A percentile compares a stretch with the other conserved stretches of the same genome.
phyloP scores from a whole-genome alignment of 2,113 vertebrate species.

The Saimiri boliviensis region DNA sequence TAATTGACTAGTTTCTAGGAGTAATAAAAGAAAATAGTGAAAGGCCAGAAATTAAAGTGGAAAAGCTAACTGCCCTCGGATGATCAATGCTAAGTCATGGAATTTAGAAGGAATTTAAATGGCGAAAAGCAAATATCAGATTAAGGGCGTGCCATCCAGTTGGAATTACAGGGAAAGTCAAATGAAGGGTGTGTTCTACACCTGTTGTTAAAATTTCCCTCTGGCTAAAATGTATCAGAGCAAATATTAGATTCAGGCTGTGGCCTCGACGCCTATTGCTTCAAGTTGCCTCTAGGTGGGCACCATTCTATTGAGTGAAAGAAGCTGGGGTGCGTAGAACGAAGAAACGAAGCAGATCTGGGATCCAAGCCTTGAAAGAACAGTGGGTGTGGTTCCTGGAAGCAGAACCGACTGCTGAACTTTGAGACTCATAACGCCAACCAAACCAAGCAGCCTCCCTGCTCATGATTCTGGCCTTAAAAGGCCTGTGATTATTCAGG shows the following conservation, averaged over 20 bases:
- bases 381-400: neutral
- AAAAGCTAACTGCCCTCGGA: neutral
- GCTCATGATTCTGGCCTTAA: neutral
- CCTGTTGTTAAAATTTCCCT: neutral
- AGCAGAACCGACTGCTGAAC: neutral
- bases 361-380: neutral
- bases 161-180: neutral
- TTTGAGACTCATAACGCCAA: neutral
- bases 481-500: neutral
- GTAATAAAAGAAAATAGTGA: neutral
- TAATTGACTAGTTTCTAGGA: neutral
- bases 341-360: neutral
- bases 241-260: neutral
- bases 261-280: neutral
- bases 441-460: neutral
- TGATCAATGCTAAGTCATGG: neutral
- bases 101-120: neutral
- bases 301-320: rapidly evolving
- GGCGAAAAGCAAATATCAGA: too few species aligned
- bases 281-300: too few species aligned
- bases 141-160: neutral
- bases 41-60: neutral
- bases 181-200: rapidly evolving
- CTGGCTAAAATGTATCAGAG: neutral
- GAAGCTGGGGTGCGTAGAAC: neutral